These are phyloP conservation scores for Hirundo rustica DNA, from an alignment of 2,797 vertebrate genomes.

Conservation along the genomic window DNA sequence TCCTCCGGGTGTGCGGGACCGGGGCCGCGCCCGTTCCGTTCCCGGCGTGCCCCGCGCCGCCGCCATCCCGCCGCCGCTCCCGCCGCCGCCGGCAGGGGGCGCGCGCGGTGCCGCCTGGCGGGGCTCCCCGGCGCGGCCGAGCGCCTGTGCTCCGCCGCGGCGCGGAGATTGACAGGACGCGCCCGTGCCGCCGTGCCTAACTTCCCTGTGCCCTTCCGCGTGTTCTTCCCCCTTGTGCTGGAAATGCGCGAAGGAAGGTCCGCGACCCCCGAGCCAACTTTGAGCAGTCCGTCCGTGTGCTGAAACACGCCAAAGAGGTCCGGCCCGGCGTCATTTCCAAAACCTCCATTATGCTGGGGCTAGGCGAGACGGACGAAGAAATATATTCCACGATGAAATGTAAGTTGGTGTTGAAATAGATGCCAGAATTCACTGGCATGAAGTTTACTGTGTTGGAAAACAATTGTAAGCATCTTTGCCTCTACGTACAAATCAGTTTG, in stretches of 20 bases:
- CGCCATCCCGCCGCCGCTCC: background rate
- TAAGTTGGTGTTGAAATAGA: slow-evolving; percentile 51
- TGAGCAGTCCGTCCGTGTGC: slow-evolving; percentile 87
- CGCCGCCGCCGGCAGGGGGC: background rate
- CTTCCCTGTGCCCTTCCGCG: no score
- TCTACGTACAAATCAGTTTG: background rate
- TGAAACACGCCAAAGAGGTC: slow-evolving; percentile 87
- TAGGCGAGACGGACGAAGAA: slow-evolving; percentile 90
- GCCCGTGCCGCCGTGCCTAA: no score
- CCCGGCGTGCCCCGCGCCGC: background rate
- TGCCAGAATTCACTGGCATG: background rate
- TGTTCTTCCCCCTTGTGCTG: background rate
- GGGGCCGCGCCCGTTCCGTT: no score
- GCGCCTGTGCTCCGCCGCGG: no score
- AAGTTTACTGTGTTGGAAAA: background rate
- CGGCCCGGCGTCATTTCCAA: slow-evolving; percentile 87
- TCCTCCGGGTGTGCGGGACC: rapidly evolving
- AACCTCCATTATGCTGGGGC: slow-evolving; percentile 95
- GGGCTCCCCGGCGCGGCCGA: no score
- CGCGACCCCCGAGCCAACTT: slow-evolving; percentile 93
- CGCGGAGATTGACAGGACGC: no score
- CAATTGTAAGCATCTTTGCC: background rate
- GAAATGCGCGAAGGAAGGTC: slow-evolving; percentile 78
- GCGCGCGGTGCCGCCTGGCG: background rate
- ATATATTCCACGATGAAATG: slow-evolving; percentile 83